These are phyloP conservation scores for Colossoma macropomum DNA, from an alignment of 2,113 vertebrate genomes.

Conservation along the genomic window DNA sequence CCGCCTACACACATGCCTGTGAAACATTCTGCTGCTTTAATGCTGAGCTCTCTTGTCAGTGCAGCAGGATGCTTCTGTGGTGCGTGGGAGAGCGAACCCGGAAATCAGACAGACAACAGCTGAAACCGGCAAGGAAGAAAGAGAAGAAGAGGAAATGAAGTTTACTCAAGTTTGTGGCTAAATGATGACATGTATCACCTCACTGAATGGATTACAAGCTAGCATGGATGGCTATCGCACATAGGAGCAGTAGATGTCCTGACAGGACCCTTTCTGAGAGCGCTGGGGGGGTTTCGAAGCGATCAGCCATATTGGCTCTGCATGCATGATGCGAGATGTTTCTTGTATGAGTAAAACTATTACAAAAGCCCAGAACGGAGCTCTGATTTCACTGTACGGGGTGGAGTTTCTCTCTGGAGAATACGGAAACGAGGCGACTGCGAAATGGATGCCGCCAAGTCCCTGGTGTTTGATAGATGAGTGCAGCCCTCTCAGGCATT, in stretches of 20 bases:
- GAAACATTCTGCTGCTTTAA: background rate
- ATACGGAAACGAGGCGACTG: slow-evolving; percentile 15
- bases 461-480: slow-evolving; percentile 38
- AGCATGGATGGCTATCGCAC: background rate
- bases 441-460: slow-evolving; percentile 29
- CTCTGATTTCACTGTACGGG: slow-evolving; percentile 34
- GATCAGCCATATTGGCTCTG: background rate
- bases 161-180: background rate
- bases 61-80: background rate
- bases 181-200: background rate
- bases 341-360: slow-evolving; percentile 37
- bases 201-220: background rate
- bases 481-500: slow-evolving; percentile 7
- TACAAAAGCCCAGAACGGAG: slow-evolving; percentile 15
- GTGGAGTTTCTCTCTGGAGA: slow-evolving; percentile 26
- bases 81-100: background rate
- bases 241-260: background rate
- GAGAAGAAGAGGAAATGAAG: slow-evolving; percentile 9
- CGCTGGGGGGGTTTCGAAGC: background rate
- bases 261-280: background rate
- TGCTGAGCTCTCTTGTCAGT: background rate
- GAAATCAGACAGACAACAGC: slow-evolving; percentile 27
- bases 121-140: background rate
- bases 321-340: slow-evolving; percentile 28
- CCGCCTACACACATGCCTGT: background rate